Conservation (phyloP, 1,140 invertebrate genomes). For the Zaprionus africanus region DNA sequence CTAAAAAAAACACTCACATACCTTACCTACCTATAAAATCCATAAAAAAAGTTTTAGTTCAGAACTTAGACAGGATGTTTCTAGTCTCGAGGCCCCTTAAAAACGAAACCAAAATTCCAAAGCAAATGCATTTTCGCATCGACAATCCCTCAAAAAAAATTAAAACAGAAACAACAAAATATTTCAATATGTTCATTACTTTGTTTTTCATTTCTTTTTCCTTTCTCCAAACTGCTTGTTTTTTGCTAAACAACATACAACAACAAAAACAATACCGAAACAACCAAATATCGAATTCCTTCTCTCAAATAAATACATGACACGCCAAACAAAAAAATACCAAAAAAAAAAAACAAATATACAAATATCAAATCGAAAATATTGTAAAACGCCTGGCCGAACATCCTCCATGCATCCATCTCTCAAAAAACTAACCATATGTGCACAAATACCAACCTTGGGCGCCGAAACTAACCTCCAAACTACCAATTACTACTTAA, state of each 20-base stretch:
- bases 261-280: slow-evolving; percentile 51
- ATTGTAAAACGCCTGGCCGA: slow-evolving; percentile 44
- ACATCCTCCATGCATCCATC: slow-evolving; percentile 57
- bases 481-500: neutral
- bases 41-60: slow-evolving; percentile 1
- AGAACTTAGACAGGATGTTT: slow-evolving; percentile 27
- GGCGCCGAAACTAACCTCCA: slow-evolving; percentile 34
- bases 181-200: slow-evolving; percentile 81
- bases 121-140: slow-evolving; percentile 66
- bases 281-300: slow-evolving; percentile 11
- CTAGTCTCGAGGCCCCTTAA: slow-evolving; percentile 11
- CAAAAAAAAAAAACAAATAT: slow-evolving; percentile 35
- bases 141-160: slow-evolving; percentile 41
- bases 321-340: neutral
- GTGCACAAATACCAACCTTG: slow-evolving; percentile 24
- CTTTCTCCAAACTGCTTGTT: slow-evolving; percentile 82
- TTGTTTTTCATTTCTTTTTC: slow-evolving; percentile 82
- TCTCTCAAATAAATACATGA: slow-evolving; percentile 21
- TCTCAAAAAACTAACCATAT: slow-evolving; percentile 39
- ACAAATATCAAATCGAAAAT: slow-evolving; percentile 40
- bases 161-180: slow-evolving; percentile 61
- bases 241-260: slow-evolving; percentile 77
- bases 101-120: slow-evolving; percentile 24
- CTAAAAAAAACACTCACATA: neutral
- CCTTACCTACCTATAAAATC: neutral